phyloP scores from a whole-genome alignment of 2,888 invertebrate species.

The Ethmia dodecea region DNA sequence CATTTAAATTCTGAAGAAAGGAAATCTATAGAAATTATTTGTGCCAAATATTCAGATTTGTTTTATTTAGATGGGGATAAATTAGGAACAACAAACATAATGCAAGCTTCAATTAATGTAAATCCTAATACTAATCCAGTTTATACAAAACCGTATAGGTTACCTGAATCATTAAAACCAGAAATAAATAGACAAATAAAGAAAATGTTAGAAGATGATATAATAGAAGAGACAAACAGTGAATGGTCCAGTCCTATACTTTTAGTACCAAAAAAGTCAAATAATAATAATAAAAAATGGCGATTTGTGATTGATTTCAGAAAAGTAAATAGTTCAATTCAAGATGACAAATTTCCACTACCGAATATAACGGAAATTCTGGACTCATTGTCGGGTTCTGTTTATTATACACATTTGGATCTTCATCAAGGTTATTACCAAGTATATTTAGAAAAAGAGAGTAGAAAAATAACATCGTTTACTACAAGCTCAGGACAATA shows the following conservation, averaged over 20 bases:
- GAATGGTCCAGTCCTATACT: constrained; percentile 8
- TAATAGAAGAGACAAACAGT: constrained; percentile 2
- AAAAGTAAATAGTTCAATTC: neutral
- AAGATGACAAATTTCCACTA: neutral
- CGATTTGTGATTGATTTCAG: neutral
- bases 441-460: neutral
- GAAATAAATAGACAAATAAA: constrained; percentile 5
- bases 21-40: neutral
- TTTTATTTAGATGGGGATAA: neutral
- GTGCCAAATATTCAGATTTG: neutral
- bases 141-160: neutral
- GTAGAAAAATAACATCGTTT: constrained; percentile 10
- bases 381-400: constrained; percentile 3
- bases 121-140: neutral
- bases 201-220: constrained; percentile 1
- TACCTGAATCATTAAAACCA: neutral
- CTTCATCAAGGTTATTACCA: constrained; percentile 8
- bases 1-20: neutral
- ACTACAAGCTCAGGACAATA: constrained; percentile 7
- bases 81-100: neutral
- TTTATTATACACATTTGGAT: constrained; percentile 7
- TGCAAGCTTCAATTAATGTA: neutral
- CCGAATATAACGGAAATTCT: constrained; percentile 1
- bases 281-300: neutral
- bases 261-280: constrained; percentile 6